Percentiles rank a stretch among this genome's conserved stretches.
Conservation (phyloP, 1,140 invertebrate species). For the Sarcophaga peregrina region DNA sequence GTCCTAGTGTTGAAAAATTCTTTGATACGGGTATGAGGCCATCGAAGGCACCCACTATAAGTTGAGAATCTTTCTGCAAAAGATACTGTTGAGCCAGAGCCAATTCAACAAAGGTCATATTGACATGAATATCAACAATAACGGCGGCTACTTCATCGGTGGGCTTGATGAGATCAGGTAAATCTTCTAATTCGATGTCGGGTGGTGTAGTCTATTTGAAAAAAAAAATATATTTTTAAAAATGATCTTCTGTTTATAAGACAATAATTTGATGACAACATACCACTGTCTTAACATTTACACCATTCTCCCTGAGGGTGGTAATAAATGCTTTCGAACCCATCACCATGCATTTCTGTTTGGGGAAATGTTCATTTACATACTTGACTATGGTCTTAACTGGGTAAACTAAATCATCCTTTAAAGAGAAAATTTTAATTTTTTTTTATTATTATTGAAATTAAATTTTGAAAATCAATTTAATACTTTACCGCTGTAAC, state of each 20-base stretch:
- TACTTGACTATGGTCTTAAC: not conserved
- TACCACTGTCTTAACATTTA: not conserved
- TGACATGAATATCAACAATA: conserved; percentile 44
- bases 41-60: conserved; percentile 42
- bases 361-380: not conserved
- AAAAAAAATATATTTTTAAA: not conserved
- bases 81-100: conserved; percentile 40
- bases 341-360: not conserved
- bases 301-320: not conserved
- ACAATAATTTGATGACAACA: not conserved
- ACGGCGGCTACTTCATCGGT: conserved; percentile 44
- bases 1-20: conserved; percentile 42
- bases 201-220: not conserved
- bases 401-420: not conserved
- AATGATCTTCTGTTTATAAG: not conserved
- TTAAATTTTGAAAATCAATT: not conserved
- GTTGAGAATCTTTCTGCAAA: conserved; percentile 28
- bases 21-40: conserved; percentile 27
- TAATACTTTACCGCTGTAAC: not conserved
- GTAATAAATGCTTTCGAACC: not conserved
- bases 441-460: too few relatives aligned
- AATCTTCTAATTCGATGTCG: not conserved
- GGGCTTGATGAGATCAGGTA: not conserved
- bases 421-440: not conserved
- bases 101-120: conserved; percentile 40